A percentile compares a stretch with the other conserved stretches of the same genome.
Evolutionary conservation across 1,140 invertebrate species (phyloP).

Genomic region (Bombyx mandarina): DNA sequence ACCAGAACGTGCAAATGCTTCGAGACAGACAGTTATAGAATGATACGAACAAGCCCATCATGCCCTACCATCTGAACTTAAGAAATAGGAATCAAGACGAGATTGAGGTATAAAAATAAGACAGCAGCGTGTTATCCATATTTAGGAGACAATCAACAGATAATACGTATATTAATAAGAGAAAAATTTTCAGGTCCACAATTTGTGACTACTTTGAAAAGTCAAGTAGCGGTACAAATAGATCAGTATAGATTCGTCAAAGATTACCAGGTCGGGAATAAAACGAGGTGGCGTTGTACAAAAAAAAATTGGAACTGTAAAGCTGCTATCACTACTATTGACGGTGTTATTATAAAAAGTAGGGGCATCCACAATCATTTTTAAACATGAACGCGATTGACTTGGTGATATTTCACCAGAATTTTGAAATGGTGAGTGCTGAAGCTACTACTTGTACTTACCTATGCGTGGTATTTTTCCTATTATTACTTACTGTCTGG

Average conservation of each 20-base stretch:
- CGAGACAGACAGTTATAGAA: too few relatives aligned
- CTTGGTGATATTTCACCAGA: neutral
- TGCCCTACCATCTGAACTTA: too few relatives aligned
- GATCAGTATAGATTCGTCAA: slow-evolving; percentile 32
- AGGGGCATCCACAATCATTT: slow-evolving; percentile 17
- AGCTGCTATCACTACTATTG: slow-evolving; percentile 15
- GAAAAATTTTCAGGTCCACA: slow-evolving; percentile 17
- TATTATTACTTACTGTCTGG: too few relatives aligned
- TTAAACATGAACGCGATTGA: neutral
- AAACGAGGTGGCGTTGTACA: slow-evolving; percentile 23
- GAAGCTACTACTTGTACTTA: neutral
- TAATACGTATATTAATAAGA: too few relatives aligned
- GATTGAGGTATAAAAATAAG: too few relatives aligned
- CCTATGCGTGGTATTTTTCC: too few relatives aligned
- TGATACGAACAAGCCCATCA: too few relatives aligned
- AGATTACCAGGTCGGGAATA: slow-evolving; percentile 38
- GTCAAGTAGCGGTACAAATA: slow-evolving; percentile 43
- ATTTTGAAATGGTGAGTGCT: slow-evolving; percentile 1
- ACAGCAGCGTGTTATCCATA: too few relatives aligned
- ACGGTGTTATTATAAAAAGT: slow-evolving; percentile 10
- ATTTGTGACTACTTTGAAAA: slow-evolving; percentile 34
- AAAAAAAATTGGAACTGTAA: slow-evolving; percentile 21
- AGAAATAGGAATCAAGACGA: too few relatives aligned
- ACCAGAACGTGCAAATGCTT: too few relatives aligned
- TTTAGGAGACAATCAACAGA: too few relatives aligned